Percentiles rank a stretch among this genome's conserved stretches.
Evolutionary conservation across 2,797 vertebrate genomes (phyloP).

Genomic region (Melanotaenia pygmaea): DNA sequence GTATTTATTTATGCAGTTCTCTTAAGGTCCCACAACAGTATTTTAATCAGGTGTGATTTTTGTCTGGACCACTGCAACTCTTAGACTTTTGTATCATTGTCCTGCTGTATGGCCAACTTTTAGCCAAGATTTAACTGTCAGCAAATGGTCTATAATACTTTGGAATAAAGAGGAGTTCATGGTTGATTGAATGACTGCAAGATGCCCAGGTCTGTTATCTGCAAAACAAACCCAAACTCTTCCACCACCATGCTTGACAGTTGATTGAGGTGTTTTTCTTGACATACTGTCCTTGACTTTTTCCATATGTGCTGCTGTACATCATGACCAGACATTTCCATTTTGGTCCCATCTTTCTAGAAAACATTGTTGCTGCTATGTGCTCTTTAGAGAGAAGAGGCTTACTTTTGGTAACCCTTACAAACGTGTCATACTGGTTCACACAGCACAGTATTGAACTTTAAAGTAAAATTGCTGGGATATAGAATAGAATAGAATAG

Average conservation of each 20-base stretch:
- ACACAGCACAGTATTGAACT: no score
- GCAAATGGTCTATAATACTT: no score
- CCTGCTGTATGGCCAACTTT: no score
- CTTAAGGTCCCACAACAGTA: no score
- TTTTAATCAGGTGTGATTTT: no score
- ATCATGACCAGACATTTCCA: not conserved
- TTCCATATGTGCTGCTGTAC: not conserved
- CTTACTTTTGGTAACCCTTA: not conserved
- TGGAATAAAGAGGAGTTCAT: no score
- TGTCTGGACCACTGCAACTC: no score
- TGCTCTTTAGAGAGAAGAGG: not conserved
- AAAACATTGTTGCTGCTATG: not conserved
- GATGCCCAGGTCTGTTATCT: not conserved
- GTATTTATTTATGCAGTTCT: no score
- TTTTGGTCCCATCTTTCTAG: not conserved
- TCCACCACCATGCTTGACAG: not conserved
- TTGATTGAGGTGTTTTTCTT: not conserved
- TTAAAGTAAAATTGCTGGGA: no score
- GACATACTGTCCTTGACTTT: not conserved
- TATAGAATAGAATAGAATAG: no score
- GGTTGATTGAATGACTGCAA: not conserved
- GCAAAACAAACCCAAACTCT: not conserved
- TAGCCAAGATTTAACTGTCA: no score
- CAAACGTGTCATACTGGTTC: not conserved
- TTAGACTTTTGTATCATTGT: no score